phyloP scores from a whole-genome alignment of 2,113 vertebrate genomes.

The Tretioscincus oriximinensis region DNA sequence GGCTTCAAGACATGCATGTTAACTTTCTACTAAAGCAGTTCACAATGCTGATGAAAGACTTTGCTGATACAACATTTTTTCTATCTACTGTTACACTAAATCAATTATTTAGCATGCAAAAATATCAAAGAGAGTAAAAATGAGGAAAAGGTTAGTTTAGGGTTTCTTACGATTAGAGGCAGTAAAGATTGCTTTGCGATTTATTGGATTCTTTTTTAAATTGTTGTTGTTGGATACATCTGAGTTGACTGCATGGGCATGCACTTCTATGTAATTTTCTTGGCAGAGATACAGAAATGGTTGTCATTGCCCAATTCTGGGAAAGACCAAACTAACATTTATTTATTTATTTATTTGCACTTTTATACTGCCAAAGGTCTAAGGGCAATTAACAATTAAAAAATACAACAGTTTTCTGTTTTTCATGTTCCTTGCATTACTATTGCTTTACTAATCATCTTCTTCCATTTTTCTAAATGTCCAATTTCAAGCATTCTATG shows the following conservation, averaged over 20 bases:
- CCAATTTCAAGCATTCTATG: not conserved
- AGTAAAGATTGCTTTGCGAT: not conserved
- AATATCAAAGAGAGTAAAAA: not conserved
- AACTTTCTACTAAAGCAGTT: not conserved
- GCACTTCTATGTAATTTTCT: too few relatives aligned
- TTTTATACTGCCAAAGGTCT: too few relatives aligned
- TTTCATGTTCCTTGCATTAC: too few relatives aligned
- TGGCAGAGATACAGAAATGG: too few relatives aligned
- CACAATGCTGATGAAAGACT: constrained; percentile 19
- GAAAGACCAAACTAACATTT: too few relatives aligned
- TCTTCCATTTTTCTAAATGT: too few relatives aligned
- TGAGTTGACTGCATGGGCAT: too few relatives aligned
- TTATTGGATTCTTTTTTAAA: not conserved
- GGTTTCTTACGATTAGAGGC: not conserved
- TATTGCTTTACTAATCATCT: too few relatives aligned
- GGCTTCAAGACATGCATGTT: not conserved
- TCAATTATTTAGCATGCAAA: constrained; percentile 32
- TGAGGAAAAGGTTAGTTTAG: not conserved
- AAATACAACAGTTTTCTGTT: too few relatives aligned
- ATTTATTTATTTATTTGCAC: too few relatives aligned
- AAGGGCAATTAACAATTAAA: too few relatives aligned
- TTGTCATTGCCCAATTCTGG: too few relatives aligned
- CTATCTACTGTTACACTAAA: not conserved
- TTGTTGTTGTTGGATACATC: not conserved
- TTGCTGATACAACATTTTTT: constrained; percentile 13